Evolutionary conservation across 2,113 vertebrate species (phyloP), one percentile per base, ranked within the genome.

Genomic region (Chitala chitala): DNA sequence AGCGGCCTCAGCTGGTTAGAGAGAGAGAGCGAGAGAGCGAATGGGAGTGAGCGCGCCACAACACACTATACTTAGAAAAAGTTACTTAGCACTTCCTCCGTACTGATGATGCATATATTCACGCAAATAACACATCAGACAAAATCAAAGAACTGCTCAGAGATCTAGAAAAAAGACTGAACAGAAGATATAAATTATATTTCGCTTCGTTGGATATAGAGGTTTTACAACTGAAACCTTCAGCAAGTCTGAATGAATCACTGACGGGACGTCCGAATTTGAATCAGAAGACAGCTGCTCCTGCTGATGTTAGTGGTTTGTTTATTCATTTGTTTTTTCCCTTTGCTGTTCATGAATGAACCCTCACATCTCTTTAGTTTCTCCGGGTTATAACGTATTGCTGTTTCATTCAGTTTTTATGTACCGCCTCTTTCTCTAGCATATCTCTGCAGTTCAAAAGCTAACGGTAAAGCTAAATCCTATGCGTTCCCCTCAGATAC

Each of bases 1-100:
- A 50, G 75, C 71, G 56, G 51, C 75, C 50, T 68, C 1, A 73
- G 76, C 53, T 42, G 33, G 51, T 66, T 63, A 58, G 36, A 20
- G 54, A 51, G 42, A 29, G 10, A 65, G 48, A 64, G 31, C 70
- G 20, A 55, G 17, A 24, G 54, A 70, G 69, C 73, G 55, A 44
- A n/a, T n/a, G n/a, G n/a, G 63, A 42, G 63, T 6, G 59, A 44
- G 63, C 22, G n/a, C 40, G 24, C 64, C 7, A 29, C 53, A 55
- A 12, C 12, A 68, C 40, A 20, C 15, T 20, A 51, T 15, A n/a
- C 42, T 46, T 9, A 46, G 17, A 70, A 44, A 59, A 68, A 71
- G 50, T 71, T 71, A 40, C 51, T 38, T 48, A n/a, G 29, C n/a
- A 55, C 69, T 71, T 71, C 51, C 33, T 50, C 40, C 46, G 36